These are phyloP conservation scores for Chrysolina americana DNA, from an alignment of 2,888 invertebrate genomes.

Conservation along the genomic window DNA sequence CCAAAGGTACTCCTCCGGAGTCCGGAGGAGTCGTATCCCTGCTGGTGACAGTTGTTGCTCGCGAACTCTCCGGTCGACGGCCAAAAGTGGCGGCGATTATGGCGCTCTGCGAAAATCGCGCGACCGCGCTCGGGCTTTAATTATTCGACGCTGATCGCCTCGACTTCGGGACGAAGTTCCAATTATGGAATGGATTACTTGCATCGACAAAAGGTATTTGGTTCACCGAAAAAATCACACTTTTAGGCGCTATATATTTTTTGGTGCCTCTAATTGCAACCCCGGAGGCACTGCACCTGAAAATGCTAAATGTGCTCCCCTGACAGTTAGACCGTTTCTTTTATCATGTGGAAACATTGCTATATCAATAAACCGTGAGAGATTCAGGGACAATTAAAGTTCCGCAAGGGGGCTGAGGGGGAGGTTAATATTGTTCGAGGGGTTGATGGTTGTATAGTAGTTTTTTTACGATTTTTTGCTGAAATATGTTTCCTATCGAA, in stretches of 20 bases:
- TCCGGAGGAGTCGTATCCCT: slow-evolving; percentile 12
- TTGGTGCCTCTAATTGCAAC: not conserved
- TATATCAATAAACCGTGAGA: no score
- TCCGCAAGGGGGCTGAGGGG: no score
- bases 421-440: no score
- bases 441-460: no score
- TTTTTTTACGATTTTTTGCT: no score
- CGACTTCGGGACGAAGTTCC: not conserved
- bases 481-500: no score
- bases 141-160: not conserved
- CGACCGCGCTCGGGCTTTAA: slow-evolving; percentile 33
- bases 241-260: not conserved
- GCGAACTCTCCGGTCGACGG: slow-evolving; percentile 22
- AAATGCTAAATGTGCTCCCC: no score
- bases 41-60: slow-evolving; percentile 54
- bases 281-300: not conserved
- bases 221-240: not conserved
- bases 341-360: no score
- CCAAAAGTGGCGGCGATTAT: not conserved
- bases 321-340: no score
- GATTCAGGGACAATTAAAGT: no score
- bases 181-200: slow-evolving; percentile 59
- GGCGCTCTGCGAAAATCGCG: slow-evolving; percentile 21
- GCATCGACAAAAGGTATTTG: slow-evolving; percentile 57
- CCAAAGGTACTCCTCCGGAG: slow-evolving; percentile 18